Evolutionary conservation across 2,797 vertebrate species (phyloP).

Genomic region (Avahi laniger): DNA sequence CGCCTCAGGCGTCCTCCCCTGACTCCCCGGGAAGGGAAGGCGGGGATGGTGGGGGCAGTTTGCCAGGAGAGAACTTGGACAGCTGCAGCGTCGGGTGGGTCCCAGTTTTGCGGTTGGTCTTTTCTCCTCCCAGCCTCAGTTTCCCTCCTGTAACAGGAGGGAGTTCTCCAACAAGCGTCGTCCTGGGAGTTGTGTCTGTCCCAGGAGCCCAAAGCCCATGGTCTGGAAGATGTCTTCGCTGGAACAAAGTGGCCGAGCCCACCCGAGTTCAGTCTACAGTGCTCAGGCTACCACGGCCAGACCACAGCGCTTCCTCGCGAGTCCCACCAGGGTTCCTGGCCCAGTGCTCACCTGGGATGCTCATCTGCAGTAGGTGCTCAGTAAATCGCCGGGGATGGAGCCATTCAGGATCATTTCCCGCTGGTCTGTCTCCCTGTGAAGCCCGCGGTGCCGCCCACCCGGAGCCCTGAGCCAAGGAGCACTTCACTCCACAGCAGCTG

Average conservation of each 20-base stretch:
- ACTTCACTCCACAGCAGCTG: neutral
- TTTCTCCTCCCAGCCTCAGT: neutral
- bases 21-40: neutral
- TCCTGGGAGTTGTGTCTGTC: neutral
- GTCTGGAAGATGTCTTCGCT: neutral
- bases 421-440: neutral
- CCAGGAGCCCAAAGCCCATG: neutral
- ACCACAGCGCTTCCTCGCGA: fast-evolving
- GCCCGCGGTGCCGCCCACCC: fast-evolving
- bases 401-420: neutral
- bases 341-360: neutral
- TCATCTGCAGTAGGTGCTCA: neutral
- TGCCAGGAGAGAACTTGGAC: neutral
- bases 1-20: neutral
- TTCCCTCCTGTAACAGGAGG: neutral
- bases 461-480: neutral
- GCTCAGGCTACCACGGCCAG: fast-evolving
- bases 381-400: fast-evolving
- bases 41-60: fast-evolving
- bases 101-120: neutral
- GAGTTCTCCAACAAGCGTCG: neutral
- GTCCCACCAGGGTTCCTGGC: fast-evolving
- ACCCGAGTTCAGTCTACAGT: fast-evolving
- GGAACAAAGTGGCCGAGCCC: fast-evolving
- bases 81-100: fast-evolving